phyloP scores from a whole-genome alignment of 2,888 invertebrate genomes.

The Cistogaster globosa region DNA sequence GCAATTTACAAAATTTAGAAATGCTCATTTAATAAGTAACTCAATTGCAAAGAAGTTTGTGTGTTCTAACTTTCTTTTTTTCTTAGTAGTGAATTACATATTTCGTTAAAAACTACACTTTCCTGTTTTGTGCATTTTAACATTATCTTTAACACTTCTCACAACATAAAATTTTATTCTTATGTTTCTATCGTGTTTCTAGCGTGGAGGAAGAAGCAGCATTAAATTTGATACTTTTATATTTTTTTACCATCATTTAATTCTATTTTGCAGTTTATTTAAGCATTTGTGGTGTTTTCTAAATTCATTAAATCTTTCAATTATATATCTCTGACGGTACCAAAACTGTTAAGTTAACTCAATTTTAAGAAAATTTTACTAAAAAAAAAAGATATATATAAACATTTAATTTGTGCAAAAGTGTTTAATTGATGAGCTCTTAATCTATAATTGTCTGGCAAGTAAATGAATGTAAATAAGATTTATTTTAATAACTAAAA shows the following conservation, averaged over 20 bases:
- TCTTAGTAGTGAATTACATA: neutral
- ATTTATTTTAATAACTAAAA: too few relatives aligned
- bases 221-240: slow-evolving; percentile 26
- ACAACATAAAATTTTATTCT: slow-evolving; percentile 62
- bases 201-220: slow-evolving; percentile 12
- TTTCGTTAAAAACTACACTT: neutral
- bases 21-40: too few relatives aligned
- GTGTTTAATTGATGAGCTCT: neutral
- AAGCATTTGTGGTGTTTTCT: slow-evolving; percentile 37
- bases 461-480: neutral
- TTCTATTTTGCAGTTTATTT: slow-evolving; percentile 47
- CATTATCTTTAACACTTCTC: slow-evolving; percentile 62
- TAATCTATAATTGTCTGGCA: neutral
- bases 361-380: slow-evolving; percentile 30
- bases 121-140: slow-evolving; percentile 8
- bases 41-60: too few relatives aligned
- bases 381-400: neutral
- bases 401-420: slow-evolving; percentile 32
- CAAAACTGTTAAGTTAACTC: slow-evolving; percentile 39
- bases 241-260: slow-evolving; percentile 16
- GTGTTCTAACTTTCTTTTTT: neutral
- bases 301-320: too few relatives aligned
- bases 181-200: slow-evolving; percentile 56
- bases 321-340: too few relatives aligned
- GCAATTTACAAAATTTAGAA: too few relatives aligned